Conservation (phyloP, 2,888 invertebrate species). For the Microctonus brassicae region DNA sequence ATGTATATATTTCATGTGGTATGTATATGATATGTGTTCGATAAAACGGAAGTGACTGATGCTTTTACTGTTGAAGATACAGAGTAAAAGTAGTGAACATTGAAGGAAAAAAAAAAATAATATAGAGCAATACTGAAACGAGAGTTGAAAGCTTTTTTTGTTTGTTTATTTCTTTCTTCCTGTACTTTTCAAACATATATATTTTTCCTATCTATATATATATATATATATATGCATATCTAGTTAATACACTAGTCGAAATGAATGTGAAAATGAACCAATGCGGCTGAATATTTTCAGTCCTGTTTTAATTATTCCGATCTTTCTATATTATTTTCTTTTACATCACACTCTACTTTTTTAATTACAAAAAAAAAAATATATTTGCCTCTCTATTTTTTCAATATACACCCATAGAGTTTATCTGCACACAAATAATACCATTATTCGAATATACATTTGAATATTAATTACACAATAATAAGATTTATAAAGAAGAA, state of each 20-base stretch:
- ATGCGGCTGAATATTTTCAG: background rate
- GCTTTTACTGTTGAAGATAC: background rate
- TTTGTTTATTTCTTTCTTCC: no score
- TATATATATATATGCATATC: no score
- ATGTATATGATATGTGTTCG: background rate
- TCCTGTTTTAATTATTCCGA: background rate
- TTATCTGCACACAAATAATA: background rate
- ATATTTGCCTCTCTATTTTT: background rate
- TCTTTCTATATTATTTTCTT: background rate
- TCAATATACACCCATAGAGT: no score
- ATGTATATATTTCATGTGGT: background rate
- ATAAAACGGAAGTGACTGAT: conserved; percentile 14
- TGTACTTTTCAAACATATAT: background rate
- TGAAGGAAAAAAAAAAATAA: background rate
- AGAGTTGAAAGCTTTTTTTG: no score
- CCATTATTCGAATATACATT: background rate
- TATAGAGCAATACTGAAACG: background rate
- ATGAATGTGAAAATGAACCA: no score
- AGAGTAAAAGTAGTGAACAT: conserved; percentile 11
- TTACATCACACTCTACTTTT: background rate
- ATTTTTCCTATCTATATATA: no score
- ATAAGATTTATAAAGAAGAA: background rate
- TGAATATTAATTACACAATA: background rate
- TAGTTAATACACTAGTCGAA: no score
- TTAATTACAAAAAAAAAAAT: background rate